Conservation (phyloP, 2,113 vertebrate genomes). For the Prunella fulvescens region DNA sequence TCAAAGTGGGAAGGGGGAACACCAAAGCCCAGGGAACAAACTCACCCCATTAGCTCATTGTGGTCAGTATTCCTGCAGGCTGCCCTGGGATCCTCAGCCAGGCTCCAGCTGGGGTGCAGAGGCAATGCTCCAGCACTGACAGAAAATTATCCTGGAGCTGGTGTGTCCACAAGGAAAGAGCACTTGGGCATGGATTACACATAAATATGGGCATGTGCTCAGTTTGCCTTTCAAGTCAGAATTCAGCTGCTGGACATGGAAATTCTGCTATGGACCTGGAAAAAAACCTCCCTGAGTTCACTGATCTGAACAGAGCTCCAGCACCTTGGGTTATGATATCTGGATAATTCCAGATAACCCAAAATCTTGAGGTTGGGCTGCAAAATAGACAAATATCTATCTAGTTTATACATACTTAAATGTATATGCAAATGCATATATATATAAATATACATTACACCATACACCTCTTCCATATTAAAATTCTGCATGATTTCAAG, state of each 20-base stretch:
- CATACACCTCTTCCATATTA: background rate
- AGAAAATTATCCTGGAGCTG: background rate
- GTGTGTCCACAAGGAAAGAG: background rate
- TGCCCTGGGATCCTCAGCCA: background rate
- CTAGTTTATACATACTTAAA: background rate
- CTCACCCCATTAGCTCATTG: background rate
- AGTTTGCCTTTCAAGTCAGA: background rate
- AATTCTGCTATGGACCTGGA: background rate
- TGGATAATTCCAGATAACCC: background rate
- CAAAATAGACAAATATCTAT: background rate
- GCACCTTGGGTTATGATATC: background rate
- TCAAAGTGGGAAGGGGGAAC: background rate
- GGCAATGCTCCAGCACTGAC: background rate
- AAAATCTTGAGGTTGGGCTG: background rate
- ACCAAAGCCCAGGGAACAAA: background rate
- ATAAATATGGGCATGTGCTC: accelerated
- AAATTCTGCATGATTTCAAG: background rate
- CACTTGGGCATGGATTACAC: accelerated
- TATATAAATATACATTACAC: background rate
- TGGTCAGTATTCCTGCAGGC: background rate
- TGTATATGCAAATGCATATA: background rate
- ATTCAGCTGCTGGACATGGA: background rate
- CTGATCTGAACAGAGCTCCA: background rate
- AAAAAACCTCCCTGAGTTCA: background rate
- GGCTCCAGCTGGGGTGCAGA: background rate